Conservation (phyloP, 2,113 vertebrate species). For the Rhynchomys soricoides region DNA sequence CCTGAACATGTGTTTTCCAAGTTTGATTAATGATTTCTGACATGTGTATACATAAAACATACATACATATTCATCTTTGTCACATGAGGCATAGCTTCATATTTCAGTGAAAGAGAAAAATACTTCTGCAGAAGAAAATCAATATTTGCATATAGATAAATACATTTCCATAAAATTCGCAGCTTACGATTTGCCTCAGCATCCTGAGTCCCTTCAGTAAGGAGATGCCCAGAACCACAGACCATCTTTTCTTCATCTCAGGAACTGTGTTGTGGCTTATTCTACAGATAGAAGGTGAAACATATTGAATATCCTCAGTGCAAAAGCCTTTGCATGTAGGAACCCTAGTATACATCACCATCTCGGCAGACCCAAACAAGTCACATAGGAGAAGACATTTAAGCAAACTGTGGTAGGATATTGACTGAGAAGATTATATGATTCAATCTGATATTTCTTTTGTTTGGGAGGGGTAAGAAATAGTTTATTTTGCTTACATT, state of each 20-base stretch:
- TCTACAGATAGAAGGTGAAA: neutral
- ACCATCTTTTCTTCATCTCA: neutral
- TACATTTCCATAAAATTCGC: neutral
- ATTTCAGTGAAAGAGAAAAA: conserved; percentile 15
- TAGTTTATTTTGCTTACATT: no score
- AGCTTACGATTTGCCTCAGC: conserved; percentile 22
- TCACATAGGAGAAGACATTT: conserved; percentile 68
- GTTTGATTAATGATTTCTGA: conserved; percentile 30
- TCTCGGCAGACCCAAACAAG: conserved; percentile 66
- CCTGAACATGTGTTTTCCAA: conserved; percentile 4
- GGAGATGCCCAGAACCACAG: neutral
- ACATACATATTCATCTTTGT: neutral
- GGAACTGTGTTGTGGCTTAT: conserved; percentile 22
- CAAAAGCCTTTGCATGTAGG: neutral
- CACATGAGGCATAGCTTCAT: conserved; percentile 9
- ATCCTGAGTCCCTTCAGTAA: neutral
- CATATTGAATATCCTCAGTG: neutral
- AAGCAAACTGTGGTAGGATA: conserved; percentile 66
- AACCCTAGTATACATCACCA: conserved; percentile 64
- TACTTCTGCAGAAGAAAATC: conserved; percentile 34
- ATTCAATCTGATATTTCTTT: conserved; percentile 59
- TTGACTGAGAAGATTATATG: conserved; percentile 59
- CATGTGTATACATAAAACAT: neutral
- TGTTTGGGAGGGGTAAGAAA: no score
- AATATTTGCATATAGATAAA: neutral